Conservation (phyloP, 2,113 vertebrate genomes). For the Xiphophorus hellerii region DNA sequence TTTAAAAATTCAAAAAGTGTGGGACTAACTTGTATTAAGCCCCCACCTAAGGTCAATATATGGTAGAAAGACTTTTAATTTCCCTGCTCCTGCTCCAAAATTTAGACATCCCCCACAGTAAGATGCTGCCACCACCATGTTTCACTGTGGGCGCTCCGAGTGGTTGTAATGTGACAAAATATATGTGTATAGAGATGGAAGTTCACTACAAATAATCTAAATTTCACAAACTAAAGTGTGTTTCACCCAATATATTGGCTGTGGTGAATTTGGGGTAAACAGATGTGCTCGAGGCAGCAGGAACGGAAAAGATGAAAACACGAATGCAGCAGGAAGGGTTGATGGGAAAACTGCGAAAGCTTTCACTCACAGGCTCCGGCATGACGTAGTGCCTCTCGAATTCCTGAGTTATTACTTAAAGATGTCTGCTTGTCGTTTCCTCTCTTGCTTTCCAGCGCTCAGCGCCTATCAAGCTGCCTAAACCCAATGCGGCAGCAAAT, state of each 20-base stretch:
- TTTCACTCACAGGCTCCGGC: conserved; percentile 57
- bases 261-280: not conserved
- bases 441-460: conserved; percentile 46
- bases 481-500: not conserved
- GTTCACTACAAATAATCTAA: not conserved
- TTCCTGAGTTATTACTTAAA: conserved; percentile 79
- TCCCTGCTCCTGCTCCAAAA: too few relatives aligned
- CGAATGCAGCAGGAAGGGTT: conserved; percentile 35
- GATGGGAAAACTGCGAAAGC: conserved; percentile 60
- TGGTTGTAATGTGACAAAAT: not conserved
- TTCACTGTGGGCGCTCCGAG: too few relatives aligned
- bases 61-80: too few relatives aligned
- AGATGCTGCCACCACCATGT: too few relatives aligned
- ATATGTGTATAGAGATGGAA: not conserved
- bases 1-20: too few relatives aligned
- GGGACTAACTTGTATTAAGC: too few relatives aligned
- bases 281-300: conserved; percentile 26
- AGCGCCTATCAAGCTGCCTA: conserved; percentile 36
- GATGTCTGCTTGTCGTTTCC: conserved; percentile 69
- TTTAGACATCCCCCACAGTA: too few relatives aligned
- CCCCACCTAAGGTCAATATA: too few relatives aligned
- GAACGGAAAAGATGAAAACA: conserved; percentile 18
- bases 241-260: not conserved
- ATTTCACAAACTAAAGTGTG: not conserved
- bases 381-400: conserved; percentile 64